phyloP scores from a whole-genome alignment of 1,140 invertebrate species.

The Luehdorfia chinensis region DNA sequence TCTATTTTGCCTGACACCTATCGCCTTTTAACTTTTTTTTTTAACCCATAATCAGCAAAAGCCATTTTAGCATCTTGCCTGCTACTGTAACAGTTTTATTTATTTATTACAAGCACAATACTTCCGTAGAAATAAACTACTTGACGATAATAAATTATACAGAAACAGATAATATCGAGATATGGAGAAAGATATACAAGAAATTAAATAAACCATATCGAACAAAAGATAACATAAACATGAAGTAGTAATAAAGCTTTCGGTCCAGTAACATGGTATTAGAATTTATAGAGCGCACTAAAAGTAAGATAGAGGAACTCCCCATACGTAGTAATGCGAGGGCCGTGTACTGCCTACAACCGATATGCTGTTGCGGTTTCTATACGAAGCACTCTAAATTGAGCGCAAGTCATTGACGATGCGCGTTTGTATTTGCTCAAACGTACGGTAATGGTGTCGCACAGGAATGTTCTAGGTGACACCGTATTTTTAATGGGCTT shows the following conservation, averaged over 20 bases:
- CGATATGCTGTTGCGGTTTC: slow-evolving; percentile 60
- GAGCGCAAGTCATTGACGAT: slow-evolving; percentile 22
- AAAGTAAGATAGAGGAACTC: slow-evolving; percentile 41
- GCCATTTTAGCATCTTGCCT: too few species aligned
- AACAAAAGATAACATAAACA: slow-evolving; percentile 32
- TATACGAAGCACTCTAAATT: slow-evolving; percentile 30
- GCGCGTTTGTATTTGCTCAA: slow-evolving; percentile 11
- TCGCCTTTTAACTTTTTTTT: too few species aligned
- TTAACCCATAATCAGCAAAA: too few species aligned
- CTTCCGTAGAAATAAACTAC: slow-evolving; percentile 3
- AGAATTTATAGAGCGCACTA: slow-evolving; percentile 43
- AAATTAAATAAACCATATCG: slow-evolving; percentile 17
- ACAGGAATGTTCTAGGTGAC: too few species aligned
- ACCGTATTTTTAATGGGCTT: too few species aligned
- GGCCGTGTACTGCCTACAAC: slow-evolving; percentile 39
- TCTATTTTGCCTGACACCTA: too few species aligned
- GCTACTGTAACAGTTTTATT: slow-evolving; percentile 2
- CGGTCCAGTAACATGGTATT: slow-evolving; percentile 34
- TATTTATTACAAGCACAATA: neutral
- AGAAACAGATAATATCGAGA: slow-evolving; percentile 14
- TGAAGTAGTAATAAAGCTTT: slow-evolving; percentile 41
- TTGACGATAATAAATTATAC: slow-evolving; percentile 7
- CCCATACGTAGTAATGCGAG: slow-evolving; percentile 49
- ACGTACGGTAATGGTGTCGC: too few species aligned
- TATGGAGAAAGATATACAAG: slow-evolving; percentile 2